Evolutionary conservation across 2,888 invertebrate genomes (phyloP).

Genomic region (Drepanosiphum platanoidis): DNA sequence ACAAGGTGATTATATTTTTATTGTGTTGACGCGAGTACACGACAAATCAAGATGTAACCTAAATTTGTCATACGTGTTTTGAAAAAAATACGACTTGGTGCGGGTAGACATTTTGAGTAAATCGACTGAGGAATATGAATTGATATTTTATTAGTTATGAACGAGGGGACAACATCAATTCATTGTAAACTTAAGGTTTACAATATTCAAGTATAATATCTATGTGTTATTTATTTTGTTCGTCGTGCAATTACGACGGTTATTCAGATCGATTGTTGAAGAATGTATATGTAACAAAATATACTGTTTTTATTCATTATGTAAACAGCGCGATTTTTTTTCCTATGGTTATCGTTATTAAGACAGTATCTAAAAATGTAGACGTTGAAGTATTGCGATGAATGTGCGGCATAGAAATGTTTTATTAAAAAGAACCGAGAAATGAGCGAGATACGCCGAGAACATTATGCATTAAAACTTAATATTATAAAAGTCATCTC

Average conservation of each 20-base stretch:
- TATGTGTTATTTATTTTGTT: background rate
- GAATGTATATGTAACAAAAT: no score
- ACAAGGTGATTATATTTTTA: background rate
- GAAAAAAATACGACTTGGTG: background rate
- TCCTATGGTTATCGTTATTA: no score
- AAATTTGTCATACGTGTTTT: background rate
- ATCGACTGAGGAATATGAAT: background rate
- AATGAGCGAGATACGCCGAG: no score
- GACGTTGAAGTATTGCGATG: background rate
- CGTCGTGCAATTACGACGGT: no score
- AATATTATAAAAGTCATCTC: background rate
- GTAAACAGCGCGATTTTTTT: no score
- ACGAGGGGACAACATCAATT: conserved; percentile 5
- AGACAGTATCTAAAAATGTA: no score
- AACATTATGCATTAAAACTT: background rate
- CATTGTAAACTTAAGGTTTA: background rate
- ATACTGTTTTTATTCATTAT: no score
- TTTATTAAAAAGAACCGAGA: background rate
- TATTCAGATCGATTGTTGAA: no score
- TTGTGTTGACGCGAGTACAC: background rate
- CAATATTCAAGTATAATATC: no score
- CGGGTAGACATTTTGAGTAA: background rate
- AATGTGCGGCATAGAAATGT: background rate
- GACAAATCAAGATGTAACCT: background rate
- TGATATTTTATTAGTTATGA: conserved; percentile 26